phyloP scores from a whole-genome alignment of 2,797 vertebrate genomes.

The Mormyrops attenuatus region DNA sequence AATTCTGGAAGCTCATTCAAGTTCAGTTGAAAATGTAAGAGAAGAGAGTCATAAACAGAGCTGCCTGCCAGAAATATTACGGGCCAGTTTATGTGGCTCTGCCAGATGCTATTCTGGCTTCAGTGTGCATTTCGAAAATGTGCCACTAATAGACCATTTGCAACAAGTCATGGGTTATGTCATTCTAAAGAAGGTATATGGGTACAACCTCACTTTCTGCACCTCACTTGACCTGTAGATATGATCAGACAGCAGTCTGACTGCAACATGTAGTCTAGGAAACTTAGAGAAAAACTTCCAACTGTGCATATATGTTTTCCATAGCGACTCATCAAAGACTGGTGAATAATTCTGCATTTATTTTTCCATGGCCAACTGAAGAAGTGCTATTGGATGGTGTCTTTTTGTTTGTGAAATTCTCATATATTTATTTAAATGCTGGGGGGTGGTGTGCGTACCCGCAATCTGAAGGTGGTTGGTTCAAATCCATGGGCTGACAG shows the following conservation, averaged over 20 bases:
- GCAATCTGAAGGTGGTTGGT: not conserved
- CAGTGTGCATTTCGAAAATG: not conserved
- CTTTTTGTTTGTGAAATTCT: not conserved
- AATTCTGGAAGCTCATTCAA: conserved; percentile 32
- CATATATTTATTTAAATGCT: not conserved
- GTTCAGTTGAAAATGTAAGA: conserved; percentile 23
- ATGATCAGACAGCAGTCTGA: not conserved
- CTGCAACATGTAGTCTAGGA: not conserved
- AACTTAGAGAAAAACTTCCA: not conserved
- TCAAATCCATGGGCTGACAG: not conserved
- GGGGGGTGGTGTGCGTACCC: not conserved
- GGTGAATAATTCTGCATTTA: not conserved
- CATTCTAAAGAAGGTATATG: not conserved
- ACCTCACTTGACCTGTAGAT: not conserved
- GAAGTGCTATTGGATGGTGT: not conserved
- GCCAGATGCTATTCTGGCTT: not conserved
- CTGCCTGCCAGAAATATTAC: conserved; percentile 21
- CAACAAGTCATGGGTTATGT: not conserved
- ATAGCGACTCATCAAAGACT: not conserved
- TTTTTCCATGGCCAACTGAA: not conserved
- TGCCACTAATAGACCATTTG: not conserved
- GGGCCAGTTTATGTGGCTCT: conserved; percentile 24
- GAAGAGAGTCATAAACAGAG: conserved; percentile 30
- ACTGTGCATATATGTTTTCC: not conserved
- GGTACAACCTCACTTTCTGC: not conserved